Base-by-base conservation (phyloP, 2,888 invertebrate genomes). In the Lapara coniferarum region DNA sequence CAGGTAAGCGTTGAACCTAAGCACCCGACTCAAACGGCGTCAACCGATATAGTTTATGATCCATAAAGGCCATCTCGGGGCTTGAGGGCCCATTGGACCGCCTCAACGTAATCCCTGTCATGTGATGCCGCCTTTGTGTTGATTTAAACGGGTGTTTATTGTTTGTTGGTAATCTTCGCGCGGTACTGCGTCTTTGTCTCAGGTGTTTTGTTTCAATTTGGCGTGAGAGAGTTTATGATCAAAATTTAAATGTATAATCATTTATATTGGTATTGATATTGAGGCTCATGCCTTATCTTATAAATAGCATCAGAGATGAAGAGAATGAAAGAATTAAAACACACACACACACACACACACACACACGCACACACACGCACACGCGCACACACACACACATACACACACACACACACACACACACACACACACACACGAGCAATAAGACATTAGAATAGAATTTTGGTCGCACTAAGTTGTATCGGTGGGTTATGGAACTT, bases 101-200 rank as follows among this genome's bases (percentile, higher is more conserved):
- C 78, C 77, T 81, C 77, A 81, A 80, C 77, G 74, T 76, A 78
- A 78, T 85, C 81, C 80, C 78, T 81, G 81, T 79, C 76, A 75
- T 77, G 78, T 78, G 77, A 74, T 59, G 72, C 72, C 75, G 74
- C 75, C 75, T 66, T 52, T 53, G 57, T 67, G 30, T 67, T n/a
- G 58, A 70, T 67, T 49, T 66, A 49, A 66, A 52, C n/a, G n/a
- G 25, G 3, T 52, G 66, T 46, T 66, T 58, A 56, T 70, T 70
- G 46, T 59, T 46, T 59, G 59, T 10, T 49, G 10, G 19, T 49
- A 44, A 49, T 44, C 44, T 59, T 55, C 55, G 19, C 19, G 55
- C 19, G 14, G 10, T 58, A 58, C 10, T 44, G 8, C 30, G 37
- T 44, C 0, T 16, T 25, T 25, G 25, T 37, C 8, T 37, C 3